Evolutionary conservation across 2,797 vertebrate species (phyloP), one percentile per base, ranked within the genome.

Genomic region (Ctenopoma kingsleyae): DNA sequence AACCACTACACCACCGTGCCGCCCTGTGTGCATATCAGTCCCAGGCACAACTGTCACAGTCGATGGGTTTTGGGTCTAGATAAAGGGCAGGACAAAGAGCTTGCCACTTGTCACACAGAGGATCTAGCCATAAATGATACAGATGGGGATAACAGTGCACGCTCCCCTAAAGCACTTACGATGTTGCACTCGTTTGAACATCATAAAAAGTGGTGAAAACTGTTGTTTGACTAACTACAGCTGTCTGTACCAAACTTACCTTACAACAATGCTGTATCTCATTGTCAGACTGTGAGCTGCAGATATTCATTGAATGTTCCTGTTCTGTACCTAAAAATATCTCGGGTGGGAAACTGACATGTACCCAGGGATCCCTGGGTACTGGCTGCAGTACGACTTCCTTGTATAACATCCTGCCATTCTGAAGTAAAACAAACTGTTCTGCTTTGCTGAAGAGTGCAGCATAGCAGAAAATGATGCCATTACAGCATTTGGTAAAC

Each of bases 401-500:
- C 84, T 82, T 78, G 83, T 68, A 72, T 86, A 87, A 87, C 87
- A 78, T 79, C 76, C 67, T 57, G 67, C 72, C 75, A 60, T 80
- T 85, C 84, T 85, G 78, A 86, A 92, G 87, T 81, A 92, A 94
- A 91, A 93, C 90, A 78, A 92, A 89, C 91, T 38, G 91, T 94
- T 94, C 87, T 91, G 92, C 92, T 90, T 91, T 87, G 90, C 84
- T 92, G 87, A 78, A 74, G 84, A 88, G 85, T 69, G 90, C 92
- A 92, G 87, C 85, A 81, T 74, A 92, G 92, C 93, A 92, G 93
- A 95, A 95, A 92, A 93, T 91, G 73, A 88, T 88, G 87, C 87
- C 82, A 90, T 93, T 91, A 90, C 56, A 73, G 63, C 84, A 51
- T 76, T 90, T 52, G 81, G 83, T 91, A 93, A 95, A 94, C 93